Base-by-base conservation (phyloP, 2,888 invertebrate species). In the Eugnorisma glareosa region DNA sequence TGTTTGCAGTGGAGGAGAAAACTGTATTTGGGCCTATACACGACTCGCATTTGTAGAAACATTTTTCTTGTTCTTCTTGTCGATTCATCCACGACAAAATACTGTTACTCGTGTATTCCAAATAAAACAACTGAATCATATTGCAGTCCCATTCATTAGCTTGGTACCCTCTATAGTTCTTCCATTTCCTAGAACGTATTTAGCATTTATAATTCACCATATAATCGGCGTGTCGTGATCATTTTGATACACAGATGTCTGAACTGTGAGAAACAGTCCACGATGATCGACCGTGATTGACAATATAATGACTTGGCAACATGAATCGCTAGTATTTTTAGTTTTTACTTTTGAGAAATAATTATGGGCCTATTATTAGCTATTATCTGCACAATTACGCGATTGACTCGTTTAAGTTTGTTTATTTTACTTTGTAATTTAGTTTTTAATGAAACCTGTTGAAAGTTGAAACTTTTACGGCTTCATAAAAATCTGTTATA, bases 211-310 rank as follows among this genome's bases (percentile, higher is more conserved):
- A 69, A 69, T 82, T 45, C 79, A 18, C 18, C 28, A 18, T 64
- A 54, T 48, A 86, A 83, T 83, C 57, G 48, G 31, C 31, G 31
- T 69, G 48, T 31, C 82, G 70, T 81, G 68, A 66, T 72, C n/a
- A 57, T 51, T 78, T 83, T 72, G 67, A 57, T 74, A 74, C 48
- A 31, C 28, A 57, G 75, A 51, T 54, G 59, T 63, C 57, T 18
- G 54, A 28, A 59, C 37, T 68, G 86, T 83, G 83, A 66, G 84
- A 73, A 84, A 67, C 67, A 59, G 13, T 68, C 43, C 28, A 76
- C 72, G 71, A 85, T 67, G 59, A 43, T 67, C 35, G 57, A 40
- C 67, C 57, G 37, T 74, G 71, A 74, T 68, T 76, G 85, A 64
- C 40, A 75, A 73, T 35, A 63, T 67, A 75, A 75, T 68, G 64